phyloP scores from a whole-genome alignment of 2,797 vertebrate species.

The Euthynnus affinis region DNA sequence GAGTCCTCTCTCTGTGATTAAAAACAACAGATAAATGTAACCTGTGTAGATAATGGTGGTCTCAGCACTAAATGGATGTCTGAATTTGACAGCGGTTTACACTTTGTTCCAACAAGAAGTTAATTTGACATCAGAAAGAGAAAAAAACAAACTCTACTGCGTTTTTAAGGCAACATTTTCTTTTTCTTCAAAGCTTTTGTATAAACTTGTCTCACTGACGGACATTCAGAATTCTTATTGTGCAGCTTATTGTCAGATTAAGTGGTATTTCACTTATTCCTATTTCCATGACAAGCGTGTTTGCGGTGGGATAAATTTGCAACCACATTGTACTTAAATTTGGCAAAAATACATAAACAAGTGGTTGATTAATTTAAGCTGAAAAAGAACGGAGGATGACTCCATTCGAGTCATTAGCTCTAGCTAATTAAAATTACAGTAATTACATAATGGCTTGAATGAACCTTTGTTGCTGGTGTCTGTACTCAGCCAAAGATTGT shows the following conservation, averaged over 20 bases:
- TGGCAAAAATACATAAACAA: too few relatives aligned
- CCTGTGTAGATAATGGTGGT: not conserved
- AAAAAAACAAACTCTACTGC: not conserved
- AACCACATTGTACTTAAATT: too few relatives aligned
- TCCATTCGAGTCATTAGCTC: too few relatives aligned
- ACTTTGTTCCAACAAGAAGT: not conserved
- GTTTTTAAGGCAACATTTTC: not conserved
- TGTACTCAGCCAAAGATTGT: too few relatives aligned
- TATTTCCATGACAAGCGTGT: not conserved
- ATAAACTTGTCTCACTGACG: not conserved
- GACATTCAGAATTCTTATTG: too few relatives aligned
- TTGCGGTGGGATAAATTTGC: not conserved
- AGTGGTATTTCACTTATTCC: not conserved
- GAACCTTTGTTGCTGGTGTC: too few relatives aligned
- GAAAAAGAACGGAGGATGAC: not conserved
- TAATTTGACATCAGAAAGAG: constrained; percentile 9
- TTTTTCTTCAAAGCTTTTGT: not conserved
- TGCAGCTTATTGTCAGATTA: constrained; percentile 15
- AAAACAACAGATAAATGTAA: not conserved
- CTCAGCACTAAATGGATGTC: not conserved
- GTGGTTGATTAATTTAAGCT: not conserved
- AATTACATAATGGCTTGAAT: too few relatives aligned
- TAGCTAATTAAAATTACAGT: too few relatives aligned
- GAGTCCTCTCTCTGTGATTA: not conserved
- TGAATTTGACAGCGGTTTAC: not conserved